A percentile compares a stretch with the other conserved stretches of the same genome.
phyloP scores from a whole-genome alignment of 2,888 invertebrate genomes.

The Emmelina monodactyla region DNA sequence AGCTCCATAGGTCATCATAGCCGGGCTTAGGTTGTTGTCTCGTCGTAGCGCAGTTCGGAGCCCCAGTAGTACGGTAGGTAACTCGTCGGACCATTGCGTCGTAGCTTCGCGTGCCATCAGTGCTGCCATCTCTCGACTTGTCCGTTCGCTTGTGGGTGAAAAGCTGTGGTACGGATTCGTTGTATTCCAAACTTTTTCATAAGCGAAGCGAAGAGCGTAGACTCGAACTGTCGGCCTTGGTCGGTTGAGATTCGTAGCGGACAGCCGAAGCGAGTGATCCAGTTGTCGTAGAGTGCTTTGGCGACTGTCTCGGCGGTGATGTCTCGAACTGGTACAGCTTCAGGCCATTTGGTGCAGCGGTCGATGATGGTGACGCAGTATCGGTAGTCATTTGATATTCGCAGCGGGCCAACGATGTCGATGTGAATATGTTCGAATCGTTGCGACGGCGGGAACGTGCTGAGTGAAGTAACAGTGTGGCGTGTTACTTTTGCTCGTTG shows the following conservation, averaged over 20 bases:
- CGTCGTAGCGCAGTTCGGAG: too few relatives aligned
- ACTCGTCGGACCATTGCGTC: too few relatives aligned
- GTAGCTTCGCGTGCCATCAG: too few relatives aligned
- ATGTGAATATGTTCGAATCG: constrained; percentile 14
- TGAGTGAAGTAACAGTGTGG: constrained; percentile 4
- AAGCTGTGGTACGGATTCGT: too few relatives aligned
- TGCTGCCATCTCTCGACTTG: too few relatives aligned
- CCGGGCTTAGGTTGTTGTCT: too few relatives aligned
- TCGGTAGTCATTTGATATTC: constrained; percentile 14
- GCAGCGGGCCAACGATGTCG: constrained; percentile 15
- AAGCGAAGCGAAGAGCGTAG: constrained; percentile 20
- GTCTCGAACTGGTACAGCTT: constrained; percentile 10
- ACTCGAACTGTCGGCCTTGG: constrained; percentile 27
- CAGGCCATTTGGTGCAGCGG: constrained; percentile 2
- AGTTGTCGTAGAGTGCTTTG: constrained; percentile 2
- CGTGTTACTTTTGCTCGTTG: constrained; percentile 5
- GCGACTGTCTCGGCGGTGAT: constrained; percentile 8
- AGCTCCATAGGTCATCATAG: too few relatives aligned
- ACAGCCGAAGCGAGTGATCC: constrained; percentile 7
- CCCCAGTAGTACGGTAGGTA: too few relatives aligned
- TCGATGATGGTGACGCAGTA: constrained; percentile 23
- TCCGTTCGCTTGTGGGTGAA: too few relatives aligned
- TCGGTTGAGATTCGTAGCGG: constrained; percentile 21
- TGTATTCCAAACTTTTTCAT: neutral
- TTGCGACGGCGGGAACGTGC: neutral